A percentile compares a stretch with the other conserved stretches of the same genome.
Evolutionary conservation across 2,113 vertebrate species (phyloP).

Genomic region (Bolborhynchus lineola): DNA sequence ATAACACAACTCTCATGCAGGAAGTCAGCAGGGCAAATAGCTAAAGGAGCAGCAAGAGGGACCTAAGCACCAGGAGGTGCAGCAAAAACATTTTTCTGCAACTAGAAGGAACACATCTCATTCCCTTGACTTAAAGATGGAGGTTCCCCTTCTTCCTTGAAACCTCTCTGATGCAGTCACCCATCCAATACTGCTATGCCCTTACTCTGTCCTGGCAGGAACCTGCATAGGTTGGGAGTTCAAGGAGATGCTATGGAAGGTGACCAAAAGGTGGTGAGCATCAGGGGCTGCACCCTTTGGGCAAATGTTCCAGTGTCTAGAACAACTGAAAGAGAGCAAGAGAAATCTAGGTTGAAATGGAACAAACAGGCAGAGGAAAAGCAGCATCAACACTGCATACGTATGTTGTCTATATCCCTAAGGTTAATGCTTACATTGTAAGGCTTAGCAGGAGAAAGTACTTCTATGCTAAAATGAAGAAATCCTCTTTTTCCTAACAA

Average conservation of each 20-base stretch:
- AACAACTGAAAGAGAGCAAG: background rate
- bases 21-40: background rate
- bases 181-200: background rate
- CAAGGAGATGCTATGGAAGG: background rate
- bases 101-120: background rate
- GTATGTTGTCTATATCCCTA: background rate
- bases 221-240: background rate
- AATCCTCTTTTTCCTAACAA: conserved; percentile 1
- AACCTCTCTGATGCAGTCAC: background rate
- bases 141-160: background rate
- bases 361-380: background rate
- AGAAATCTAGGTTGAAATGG: background rate
- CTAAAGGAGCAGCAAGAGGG: background rate
- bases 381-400: background rate
- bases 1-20: background rate
- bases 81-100: background rate
- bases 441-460: background rate
- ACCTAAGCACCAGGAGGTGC: background rate
- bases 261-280: background rate
- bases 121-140: background rate
- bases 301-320: background rate
- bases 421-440: background rate
- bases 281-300: background rate
- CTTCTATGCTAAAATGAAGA: background rate
- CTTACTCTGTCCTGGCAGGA: background rate